Evolutionary conservation across 2,888 invertebrate genomes (phyloP).

Genomic region (Xestia xanthographa): DNA sequence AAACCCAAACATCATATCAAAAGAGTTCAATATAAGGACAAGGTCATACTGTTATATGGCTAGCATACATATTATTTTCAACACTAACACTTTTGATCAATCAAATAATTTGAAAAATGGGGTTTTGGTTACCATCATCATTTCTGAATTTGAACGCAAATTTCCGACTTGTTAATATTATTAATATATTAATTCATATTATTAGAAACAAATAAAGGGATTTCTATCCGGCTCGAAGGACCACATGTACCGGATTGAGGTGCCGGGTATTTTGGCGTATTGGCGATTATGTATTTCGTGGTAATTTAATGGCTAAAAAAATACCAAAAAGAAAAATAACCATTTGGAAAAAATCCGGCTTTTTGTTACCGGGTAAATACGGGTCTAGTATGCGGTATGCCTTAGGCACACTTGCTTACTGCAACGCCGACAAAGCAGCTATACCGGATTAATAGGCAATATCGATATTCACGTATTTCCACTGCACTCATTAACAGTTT

Average conservation of each 20-base stretch:
- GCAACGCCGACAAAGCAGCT: constrained; percentile 16
- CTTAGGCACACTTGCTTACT: not conserved
- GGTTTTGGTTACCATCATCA: not conserved
- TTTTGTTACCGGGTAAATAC: not conserved
- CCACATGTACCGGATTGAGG: too few species aligned
- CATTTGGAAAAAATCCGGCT: not conserved
- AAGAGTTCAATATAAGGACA: constrained; percentile 4
- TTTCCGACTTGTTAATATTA: not conserved
- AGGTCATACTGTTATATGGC: not conserved
- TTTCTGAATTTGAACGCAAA: not conserved
- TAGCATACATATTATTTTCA: not conserved
- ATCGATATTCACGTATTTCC: constrained; percentile 38
- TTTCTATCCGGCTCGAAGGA: too few species aligned
- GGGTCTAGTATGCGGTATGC: too few species aligned
- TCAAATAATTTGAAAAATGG: not conserved
- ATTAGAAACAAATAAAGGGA: not conserved
- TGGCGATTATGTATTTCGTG: too few species aligned
- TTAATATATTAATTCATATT: too few species aligned
- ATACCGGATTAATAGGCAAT: constrained; percentile 21
- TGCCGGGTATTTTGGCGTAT: too few species aligned
- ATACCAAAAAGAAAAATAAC: not conserved
- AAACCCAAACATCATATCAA: not conserved
- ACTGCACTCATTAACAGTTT: constrained; percentile 65
- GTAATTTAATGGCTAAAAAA: not conserved
- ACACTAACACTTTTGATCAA: not conserved